Evolutionary conservation across 2,797 vertebrate species (phyloP).

Genomic region (Molossus alvarezi): DNA sequence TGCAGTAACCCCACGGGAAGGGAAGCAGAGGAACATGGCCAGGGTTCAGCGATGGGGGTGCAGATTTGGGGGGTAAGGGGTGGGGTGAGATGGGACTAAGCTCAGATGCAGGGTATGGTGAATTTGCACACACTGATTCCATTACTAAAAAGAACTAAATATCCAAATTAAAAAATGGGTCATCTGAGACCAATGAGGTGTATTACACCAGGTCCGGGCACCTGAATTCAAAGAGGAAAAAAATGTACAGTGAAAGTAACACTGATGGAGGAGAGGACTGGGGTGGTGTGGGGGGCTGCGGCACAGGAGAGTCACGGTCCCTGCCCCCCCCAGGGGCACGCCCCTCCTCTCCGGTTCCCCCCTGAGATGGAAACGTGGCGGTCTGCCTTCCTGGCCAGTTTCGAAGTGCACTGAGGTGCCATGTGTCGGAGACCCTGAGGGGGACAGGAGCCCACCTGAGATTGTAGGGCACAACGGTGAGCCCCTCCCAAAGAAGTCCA

Average conservation of each 20-base stretch:
- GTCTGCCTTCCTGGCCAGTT: background rate
- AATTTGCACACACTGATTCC: background rate
- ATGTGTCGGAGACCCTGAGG: background rate
- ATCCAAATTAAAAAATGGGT: background rate
- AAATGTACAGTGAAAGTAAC: too few species aligned
- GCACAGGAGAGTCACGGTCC: background rate
- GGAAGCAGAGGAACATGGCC: background rate
- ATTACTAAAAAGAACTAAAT: background rate
- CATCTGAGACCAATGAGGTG: background rate
- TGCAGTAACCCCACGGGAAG: background rate
- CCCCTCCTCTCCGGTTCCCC: background rate
- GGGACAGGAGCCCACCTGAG: background rate
- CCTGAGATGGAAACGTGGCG: background rate
- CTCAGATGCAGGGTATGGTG: background rate
- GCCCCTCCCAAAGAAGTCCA: background rate
- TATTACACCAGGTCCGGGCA: background rate
- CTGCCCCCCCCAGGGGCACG: accelerated
- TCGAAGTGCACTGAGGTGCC: background rate
- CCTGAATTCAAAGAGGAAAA: background rate
- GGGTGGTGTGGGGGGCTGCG: accelerated
- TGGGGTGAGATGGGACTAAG: too few species aligned
- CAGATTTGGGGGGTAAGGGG: accelerated
- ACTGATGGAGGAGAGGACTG: accelerated
- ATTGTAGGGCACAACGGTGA: too few species aligned
- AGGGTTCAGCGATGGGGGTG: background rate